phyloP scores from a whole-genome alignment of 2,113 vertebrate genomes.

The Corythaixoides concolor region DNA sequence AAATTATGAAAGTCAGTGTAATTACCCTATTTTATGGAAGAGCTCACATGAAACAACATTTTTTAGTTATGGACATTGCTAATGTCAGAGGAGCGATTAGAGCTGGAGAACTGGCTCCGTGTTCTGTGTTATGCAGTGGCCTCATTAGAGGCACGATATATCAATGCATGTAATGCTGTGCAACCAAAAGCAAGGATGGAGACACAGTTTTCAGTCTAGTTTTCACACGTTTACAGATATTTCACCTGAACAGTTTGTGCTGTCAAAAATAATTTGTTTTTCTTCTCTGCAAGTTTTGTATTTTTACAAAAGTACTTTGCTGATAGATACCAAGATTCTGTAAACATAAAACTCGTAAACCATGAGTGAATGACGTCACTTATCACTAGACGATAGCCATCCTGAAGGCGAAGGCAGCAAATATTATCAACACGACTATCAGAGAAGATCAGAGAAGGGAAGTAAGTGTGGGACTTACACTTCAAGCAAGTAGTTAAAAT shows the following conservation, averaged over 20 bases:
- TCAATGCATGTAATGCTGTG: fast-evolving
- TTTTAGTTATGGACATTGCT: neutral
- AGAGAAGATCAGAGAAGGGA: neutral
- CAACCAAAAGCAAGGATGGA: neutral
- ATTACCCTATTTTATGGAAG: neutral
- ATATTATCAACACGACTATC: neutral
- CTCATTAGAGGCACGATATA: neutral
- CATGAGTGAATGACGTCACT: neutral
- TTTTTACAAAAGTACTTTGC: neutral
- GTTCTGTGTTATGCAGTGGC: fast-evolving
- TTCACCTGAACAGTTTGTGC: neutral
- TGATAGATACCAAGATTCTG: neutral
- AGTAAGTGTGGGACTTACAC: neutral
- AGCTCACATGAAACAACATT: neutral
- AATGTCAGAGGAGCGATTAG: neutral
- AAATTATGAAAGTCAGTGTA: neutral
- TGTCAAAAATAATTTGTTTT: neutral
- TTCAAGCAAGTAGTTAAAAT: neutral
- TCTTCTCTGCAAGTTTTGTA: neutral
- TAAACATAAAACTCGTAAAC: neutral
- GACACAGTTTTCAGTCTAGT: neutral
- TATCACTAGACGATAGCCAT: neutral
- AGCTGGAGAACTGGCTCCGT: neutral
- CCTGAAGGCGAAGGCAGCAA: neutral
- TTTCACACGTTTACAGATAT: neutral